phyloP scores from a whole-genome alignment of 2,113 vertebrate genomes.

The Salvelinus fontinalis region DNA sequence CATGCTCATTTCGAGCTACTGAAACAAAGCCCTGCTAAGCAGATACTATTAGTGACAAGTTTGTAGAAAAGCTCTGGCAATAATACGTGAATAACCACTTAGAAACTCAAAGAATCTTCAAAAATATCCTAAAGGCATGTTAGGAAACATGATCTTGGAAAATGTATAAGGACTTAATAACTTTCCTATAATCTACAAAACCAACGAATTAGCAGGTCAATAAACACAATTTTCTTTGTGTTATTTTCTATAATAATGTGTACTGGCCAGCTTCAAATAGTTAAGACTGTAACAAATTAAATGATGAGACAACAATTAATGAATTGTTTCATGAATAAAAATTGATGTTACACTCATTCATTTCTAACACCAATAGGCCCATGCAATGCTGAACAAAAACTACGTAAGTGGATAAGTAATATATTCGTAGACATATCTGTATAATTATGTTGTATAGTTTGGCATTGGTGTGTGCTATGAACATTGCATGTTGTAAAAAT shows the following conservation, averaged over 20 bases:
- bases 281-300: background rate
- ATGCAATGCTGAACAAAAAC: background rate
- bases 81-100: background rate
- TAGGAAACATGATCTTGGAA: background rate
- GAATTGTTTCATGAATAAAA: background rate
- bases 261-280: constrained; percentile 24
- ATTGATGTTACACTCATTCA: background rate
- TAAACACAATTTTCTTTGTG: background rate
- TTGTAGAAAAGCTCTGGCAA: background rate
- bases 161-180: constrained; percentile 5
- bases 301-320: constrained; percentile 9
- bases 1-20: constrained; percentile 79
- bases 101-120: background rate
- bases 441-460: background rate
- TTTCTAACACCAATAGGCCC: constrained; percentile 11
- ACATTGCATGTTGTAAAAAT: background rate
- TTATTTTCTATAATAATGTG: background rate
- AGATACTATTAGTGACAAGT: constrained; percentile 55
- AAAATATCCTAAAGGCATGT: background rate
- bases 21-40: constrained; percentile 88
- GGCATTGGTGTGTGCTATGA: background rate
- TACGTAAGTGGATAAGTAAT: background rate
- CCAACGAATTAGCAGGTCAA: constrained; percentile 19
- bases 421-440: background rate
- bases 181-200: constrained; percentile 15